A percentile compares a stretch with the other conserved stretches of the same genome.
Evolutionary conservation across 2,888 invertebrate species (phyloP).

Genomic region (Lepidochitona cinerea): DNA sequence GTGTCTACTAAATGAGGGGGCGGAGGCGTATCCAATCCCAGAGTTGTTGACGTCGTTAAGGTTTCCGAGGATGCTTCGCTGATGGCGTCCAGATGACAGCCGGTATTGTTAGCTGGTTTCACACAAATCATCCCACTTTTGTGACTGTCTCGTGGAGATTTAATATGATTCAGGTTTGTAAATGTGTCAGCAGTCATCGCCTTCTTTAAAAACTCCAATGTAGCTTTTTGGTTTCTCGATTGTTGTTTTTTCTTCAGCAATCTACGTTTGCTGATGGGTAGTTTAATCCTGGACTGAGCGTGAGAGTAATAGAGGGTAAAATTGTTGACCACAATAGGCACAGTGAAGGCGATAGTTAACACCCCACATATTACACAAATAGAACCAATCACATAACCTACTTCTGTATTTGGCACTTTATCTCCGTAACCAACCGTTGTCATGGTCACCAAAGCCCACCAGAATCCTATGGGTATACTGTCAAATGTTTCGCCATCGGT

Average conservation of each 20-base stretch:
- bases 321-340: constrained; percentile 69
- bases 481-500: constrained; percentile 64
- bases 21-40: background rate
- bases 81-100: background rate
- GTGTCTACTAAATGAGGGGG: too few relatives aligned
- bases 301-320: constrained; percentile 68
- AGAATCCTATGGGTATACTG: constrained; percentile 68
- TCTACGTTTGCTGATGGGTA: constrained; percentile 59
- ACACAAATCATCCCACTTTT: background rate
- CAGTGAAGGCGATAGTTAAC: constrained; percentile 68
- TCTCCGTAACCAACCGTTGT: constrained; percentile 70
- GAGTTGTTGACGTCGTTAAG: background rate
- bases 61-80: background rate
- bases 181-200: background rate
- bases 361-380: constrained; percentile 67
- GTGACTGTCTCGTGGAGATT: background rate
- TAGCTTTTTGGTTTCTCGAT: constrained; percentile 54
- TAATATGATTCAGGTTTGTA: background rate
- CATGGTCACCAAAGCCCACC: constrained; percentile 71
- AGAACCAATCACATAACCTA: constrained; percentile 65
- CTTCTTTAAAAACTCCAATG: constrained; percentile 48
- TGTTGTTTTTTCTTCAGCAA: constrained; percentile 56
- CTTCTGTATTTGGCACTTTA: constrained; percentile 61
- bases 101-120: background rate
- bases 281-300: constrained; percentile 64